Conservation (phyloP, 2,888 invertebrate genomes). For the Lithophane leautieri region DNA sequence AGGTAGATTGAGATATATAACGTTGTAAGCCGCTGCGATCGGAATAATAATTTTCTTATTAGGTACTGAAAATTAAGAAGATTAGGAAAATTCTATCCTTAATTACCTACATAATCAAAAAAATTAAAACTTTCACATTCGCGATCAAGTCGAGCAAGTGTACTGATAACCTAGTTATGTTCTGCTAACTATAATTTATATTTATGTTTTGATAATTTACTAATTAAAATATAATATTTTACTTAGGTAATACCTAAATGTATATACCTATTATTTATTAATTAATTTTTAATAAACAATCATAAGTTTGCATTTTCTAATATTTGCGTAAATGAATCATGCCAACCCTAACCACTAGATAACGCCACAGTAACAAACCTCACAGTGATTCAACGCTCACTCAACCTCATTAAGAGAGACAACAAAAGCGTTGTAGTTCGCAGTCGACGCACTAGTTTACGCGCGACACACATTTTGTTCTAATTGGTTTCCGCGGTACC, state of each 20-base stretch:
- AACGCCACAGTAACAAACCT: constrained; percentile 38
- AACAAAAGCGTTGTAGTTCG: constrained; percentile 56
- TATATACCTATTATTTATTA: background rate
- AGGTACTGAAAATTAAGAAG: background rate
- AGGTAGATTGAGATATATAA: no score
- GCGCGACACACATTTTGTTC: constrained; percentile 56
- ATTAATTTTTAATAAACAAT: background rate
- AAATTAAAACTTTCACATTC: background rate
- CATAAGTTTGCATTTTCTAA: background rate
- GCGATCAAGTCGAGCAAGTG: background rate
- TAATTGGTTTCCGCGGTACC: constrained; percentile 59
- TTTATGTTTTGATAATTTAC: background rate
- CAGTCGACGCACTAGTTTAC: constrained; percentile 57
- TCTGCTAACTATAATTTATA: background rate
- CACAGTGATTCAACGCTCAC: constrained; percentile 52
- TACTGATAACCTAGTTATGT: background rate
- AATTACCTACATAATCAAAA: background rate
- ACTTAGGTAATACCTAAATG: no score
- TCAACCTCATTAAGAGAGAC: constrained; percentile 54
- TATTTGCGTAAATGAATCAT: background rate
- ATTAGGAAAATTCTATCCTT: no score
- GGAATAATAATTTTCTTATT: background rate
- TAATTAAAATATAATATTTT: background rate
- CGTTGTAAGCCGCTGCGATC: no score
- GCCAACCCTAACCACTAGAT: constrained; percentile 28